Evolutionary conservation across 2,113 vertebrate species (phyloP).

Genomic region (Sebastes schlegelii): DNA sequence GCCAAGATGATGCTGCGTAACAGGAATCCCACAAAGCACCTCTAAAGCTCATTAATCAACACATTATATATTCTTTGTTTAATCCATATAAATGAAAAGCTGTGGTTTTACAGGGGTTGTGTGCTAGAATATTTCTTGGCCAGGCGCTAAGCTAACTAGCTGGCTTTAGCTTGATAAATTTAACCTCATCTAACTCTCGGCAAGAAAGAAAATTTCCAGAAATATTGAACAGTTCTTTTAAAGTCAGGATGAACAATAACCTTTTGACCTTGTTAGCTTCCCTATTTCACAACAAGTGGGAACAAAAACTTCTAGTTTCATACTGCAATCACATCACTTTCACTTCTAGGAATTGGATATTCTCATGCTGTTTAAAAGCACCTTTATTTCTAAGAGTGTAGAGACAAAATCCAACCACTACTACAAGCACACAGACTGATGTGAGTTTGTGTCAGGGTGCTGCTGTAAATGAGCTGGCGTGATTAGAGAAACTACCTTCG

Average conservation of each 20-base stretch:
- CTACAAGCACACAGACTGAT: not conserved
- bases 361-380: not conserved
- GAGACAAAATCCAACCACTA: not conserved
- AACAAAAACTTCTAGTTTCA: not conserved
- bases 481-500: not conserved
- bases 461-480: not conserved
- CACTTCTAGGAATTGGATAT: constrained; percentile 20
- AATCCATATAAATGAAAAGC: not conserved
- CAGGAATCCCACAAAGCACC: not conserved
- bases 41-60: not conserved
- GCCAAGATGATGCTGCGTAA: too few relatives aligned
- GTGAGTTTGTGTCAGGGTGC: not conserved
- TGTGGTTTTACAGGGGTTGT: not conserved
- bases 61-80: not conserved
- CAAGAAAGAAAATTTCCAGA: not conserved
- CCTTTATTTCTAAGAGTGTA: not conserved
- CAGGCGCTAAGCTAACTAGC: not conserved
- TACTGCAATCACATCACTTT: constrained; percentile 26
- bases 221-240: not conserved
- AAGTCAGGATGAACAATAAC: not conserved
- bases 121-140: not conserved
- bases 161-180: not conserved
- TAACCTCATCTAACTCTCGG: not conserved
- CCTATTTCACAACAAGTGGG: not conserved
- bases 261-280: not conserved